Evolutionary conservation across 2,888 invertebrate genomes (phyloP), one percentile per base, ranked within the genome.

Genomic region (Rhagonycha fulva): DNA sequence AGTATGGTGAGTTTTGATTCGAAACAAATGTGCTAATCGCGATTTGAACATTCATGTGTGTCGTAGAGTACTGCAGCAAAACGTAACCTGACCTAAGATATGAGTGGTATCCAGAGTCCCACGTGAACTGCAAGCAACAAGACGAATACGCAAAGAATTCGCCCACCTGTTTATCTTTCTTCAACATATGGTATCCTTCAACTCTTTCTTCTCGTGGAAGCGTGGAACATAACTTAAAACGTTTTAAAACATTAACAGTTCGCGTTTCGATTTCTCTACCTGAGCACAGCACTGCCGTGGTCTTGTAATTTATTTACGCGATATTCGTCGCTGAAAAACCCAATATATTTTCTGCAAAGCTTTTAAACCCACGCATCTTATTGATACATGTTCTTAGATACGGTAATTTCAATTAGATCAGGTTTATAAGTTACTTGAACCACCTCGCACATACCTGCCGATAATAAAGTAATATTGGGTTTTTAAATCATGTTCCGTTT

Each of bases 101-200:
- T 84, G 84, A 84, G 83, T 83, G 83, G 83, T 84, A 82, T 83
- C 83, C 84, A 83, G 82, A 85, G 85, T 82, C 86, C 86, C 85
- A 86, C 86, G 84, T 84, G 85, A 84, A 85, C 84, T 84, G 84
- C 83, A 82, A 82, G 81, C 83, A 82, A 84, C 83, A 82, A 83
- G 82, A 84, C 83, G 82, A 83, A 82, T 79, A 78, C 80, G 79
- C 79, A 81, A 83, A 80, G 83, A 83, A 84, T 85, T 85, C 85
- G 85, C 86, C 86, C 85, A 86, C 86, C 85, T 86, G 85, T 84
- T 83, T 81, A 83, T 84, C 82, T 82, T 82, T 84, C 83, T 81
- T 76, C 70, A 62, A 47, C 75, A 77, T 70, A 72, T 14, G 75
- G 63, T 78, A 75, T 76, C 72, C 74, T 77, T 76, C 69, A 70